Percentiles rank a stretch among this genome's conserved stretches.
phyloP scores from a whole-genome alignment of 2,797 vertebrate species.

The Petrocephalus schoutedeni region DNA sequence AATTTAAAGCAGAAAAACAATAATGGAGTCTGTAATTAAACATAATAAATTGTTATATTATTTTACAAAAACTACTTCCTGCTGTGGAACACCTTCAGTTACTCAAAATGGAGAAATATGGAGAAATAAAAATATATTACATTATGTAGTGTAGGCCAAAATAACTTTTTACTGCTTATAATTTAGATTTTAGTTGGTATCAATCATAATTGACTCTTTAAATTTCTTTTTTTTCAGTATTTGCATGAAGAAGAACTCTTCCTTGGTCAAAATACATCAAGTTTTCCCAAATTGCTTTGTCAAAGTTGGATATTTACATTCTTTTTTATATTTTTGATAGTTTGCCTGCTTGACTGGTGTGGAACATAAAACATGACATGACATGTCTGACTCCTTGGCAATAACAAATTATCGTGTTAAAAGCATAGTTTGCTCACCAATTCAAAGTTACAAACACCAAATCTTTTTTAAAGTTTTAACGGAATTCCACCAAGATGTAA shows the following conservation, averaged over 20 bases:
- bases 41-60: background rate
- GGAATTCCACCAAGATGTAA: background rate
- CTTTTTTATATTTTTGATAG: background rate
- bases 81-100: background rate
- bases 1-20: background rate
- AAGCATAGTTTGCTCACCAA: background rate
- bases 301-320: background rate
- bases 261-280: background rate
- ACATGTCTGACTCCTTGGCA: background rate
- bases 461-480: too few relatives aligned
- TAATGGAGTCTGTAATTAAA: background rate
- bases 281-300: background rate
- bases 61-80: background rate
- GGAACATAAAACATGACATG: background rate
- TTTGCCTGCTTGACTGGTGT: slow-evolving; percentile 2
- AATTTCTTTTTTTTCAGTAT: background rate
- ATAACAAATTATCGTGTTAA: background rate
- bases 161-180: background rate
- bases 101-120: background rate
- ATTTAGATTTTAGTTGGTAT: background rate
- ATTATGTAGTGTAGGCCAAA: background rate
- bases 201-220: background rate
- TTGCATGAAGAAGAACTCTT: slow-evolving; percentile 9
- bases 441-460: background rate
- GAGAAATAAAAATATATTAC: background rate